Evolutionary conservation across 23 tunicate species (phyloP).

Genomic region (Phallusia fumigata): DNA sequence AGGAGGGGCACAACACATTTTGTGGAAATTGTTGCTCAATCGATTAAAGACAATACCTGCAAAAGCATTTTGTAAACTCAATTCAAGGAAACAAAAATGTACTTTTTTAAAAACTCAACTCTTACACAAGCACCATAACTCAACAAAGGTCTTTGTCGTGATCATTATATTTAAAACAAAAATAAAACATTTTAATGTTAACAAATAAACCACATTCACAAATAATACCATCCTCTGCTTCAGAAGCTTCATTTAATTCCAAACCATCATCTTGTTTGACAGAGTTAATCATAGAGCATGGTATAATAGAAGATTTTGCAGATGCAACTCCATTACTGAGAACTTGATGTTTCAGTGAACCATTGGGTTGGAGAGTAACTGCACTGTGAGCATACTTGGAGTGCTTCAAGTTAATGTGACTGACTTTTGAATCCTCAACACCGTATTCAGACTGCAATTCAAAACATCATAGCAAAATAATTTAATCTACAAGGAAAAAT

Average conservation of each 20-base stretch:
- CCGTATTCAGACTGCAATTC: slow-evolving; percentile 31
- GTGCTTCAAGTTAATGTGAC: slow-evolving; percentile 28
- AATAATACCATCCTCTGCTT: slow-evolving; percentile 51
- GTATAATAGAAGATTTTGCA: background rate
- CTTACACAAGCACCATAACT: too few relatives aligned
- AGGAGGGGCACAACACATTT: slow-evolving; percentile 83
- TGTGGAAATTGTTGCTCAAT: slow-evolving; percentile 53
- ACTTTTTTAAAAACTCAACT: too few relatives aligned
- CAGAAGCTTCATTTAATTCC: slow-evolving; percentile 71
- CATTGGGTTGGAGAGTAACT: slow-evolving; percentile 84
- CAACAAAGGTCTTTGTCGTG: too few relatives aligned
- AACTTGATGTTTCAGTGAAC: slow-evolving; percentile 30
- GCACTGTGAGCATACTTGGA: slow-evolving; percentile 35
- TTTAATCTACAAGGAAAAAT: too few relatives aligned
- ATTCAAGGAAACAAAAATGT: too few relatives aligned
- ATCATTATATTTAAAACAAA: too few relatives aligned
- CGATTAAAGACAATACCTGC: slow-evolving; percentile 43
- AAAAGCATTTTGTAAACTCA: background rate
- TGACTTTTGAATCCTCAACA: slow-evolving; percentile 26
- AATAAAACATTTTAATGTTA: too few relatives aligned
- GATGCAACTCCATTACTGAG: background rate
- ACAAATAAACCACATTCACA: background rate
- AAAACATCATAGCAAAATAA: too few relatives aligned
- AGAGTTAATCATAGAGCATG: background rate
- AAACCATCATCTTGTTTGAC: slow-evolving; percentile 29